Conservation (phyloP, 2,888 invertebrate genomes). For the Lithophane semibrunnea region DNA sequence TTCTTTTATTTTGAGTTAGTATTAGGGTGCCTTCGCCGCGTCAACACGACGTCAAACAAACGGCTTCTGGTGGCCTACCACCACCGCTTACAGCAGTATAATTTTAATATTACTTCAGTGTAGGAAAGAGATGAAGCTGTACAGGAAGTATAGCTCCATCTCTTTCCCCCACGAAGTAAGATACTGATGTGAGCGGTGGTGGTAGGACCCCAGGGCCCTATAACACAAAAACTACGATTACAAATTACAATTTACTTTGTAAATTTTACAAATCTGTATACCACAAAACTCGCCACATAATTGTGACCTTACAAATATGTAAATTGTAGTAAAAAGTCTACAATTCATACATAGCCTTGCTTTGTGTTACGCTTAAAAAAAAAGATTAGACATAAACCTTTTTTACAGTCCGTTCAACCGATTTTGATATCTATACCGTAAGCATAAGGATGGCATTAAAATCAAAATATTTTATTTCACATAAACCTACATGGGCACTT, state of each 20-base stretch:
- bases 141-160: too few species aligned
- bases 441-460: too few species aligned
- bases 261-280: neutral
- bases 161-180: too few species aligned
- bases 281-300: neutral
- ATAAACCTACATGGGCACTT: too few species aligned
- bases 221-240: neutral
- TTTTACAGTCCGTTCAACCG: too few species aligned
- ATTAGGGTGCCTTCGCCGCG: neutral
- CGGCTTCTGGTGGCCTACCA: neutral
- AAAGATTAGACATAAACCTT: too few species aligned
- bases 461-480: too few species aligned
- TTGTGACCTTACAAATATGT: neutral
- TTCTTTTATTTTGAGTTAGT: neutral
- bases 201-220: neutral
- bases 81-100: too few species aligned
- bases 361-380: neutral
- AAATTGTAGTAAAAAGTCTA: neutral
- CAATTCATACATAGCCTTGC: neutral
- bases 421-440: too few species aligned
- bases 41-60: neutral
- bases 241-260: neutral
- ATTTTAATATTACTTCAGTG: too few species aligned
- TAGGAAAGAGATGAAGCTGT: too few species aligned
- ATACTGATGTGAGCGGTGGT: too few species aligned